phyloP scores from a whole-genome alignment of 2,113 vertebrate species.

The Podarcis raffonei region DNA sequence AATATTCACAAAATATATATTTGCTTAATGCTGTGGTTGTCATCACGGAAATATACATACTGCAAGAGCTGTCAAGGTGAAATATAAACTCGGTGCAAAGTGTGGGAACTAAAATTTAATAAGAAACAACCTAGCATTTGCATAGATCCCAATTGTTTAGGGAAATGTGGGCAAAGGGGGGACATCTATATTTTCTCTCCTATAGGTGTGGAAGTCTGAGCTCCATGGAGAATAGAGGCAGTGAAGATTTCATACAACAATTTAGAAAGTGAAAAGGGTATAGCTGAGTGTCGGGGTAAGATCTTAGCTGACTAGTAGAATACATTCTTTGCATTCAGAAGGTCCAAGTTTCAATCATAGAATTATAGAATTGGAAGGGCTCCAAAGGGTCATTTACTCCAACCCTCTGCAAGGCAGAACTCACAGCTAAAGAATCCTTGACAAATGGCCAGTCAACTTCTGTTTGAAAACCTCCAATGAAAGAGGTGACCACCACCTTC shows the following conservation, averaged over 20 bases:
- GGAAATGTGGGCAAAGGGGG: neutral
- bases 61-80: slow-evolving; percentile 63
- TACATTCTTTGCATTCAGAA: too few relatives aligned
- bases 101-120: slow-evolving; percentile 63
- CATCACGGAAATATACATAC: slow-evolving; percentile 66
- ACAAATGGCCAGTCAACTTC: too few relatives aligned
- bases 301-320: too few relatives aligned
- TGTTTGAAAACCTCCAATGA: too few relatives aligned
- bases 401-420: too few relatives aligned
- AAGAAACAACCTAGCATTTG: slow-evolving; percentile 20
- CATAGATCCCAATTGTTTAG: neutral
- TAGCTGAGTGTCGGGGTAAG: too few relatives aligned
- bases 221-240: neutral
- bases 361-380: too few relatives aligned
- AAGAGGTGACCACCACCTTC: too few relatives aligned
- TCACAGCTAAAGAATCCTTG: too few relatives aligned
- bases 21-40: slow-evolving; percentile 54
- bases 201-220: neutral
- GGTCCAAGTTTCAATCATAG: too few relatives aligned
- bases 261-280: neutral
- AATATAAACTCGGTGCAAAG: slow-evolving; percentile 60
- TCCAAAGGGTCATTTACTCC: too few relatives aligned
- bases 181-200: neutral
- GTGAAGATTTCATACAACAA: neutral
- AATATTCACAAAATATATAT: slow-evolving; percentile 55